Base-by-base conservation (phyloP, 2,888 invertebrate genomes). In the Myathropa florea region DNA sequence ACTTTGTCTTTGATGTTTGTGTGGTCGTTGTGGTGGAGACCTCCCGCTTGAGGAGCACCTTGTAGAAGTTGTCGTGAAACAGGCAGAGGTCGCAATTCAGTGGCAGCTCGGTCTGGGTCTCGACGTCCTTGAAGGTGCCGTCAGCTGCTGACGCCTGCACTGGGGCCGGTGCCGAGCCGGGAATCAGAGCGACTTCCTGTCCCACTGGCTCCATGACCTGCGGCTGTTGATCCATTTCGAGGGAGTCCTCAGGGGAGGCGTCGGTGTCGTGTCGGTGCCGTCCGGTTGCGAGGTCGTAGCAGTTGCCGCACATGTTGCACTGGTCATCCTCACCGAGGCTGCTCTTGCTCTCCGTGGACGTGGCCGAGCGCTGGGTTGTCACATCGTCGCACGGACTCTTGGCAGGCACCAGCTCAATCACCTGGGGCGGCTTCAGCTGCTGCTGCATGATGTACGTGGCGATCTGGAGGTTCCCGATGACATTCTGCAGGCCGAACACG, bases 31-130 rank as follows among this genome's bases (percentile, higher is more conserved):
- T 92, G 1, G 92, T 93, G 60, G 92, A 92, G 0, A 92, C 92
- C 73, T 92, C 93, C 0, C 92, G 88, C 70, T 92, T 92, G 0
- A 92, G 89, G 23, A 92, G 81, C 0, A 92, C 92, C 87, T 92
- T 92, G 76, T 92, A 92, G 88, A 92, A 92, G 79, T 92, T 92
- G 59, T 93, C 92, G 75, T 93, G 92, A 77, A 92, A 92, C 9
- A 92, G 80, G 10, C 92, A 93, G 6, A 92, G 89, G 78, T 92
- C 92, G 64, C 92, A 92, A 68, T 91, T 91, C 0, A 92, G 88
- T 1, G 92, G 92, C 67, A 92, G 61, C 67, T 93, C 93, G 0
- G 92, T 92, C 88, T 93, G 93, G 0, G 93, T 92, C 57, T 91
- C 91, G 14, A 90, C 92, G 89, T 92, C 92, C 9, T 90, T 82